Evolutionary conservation across 2,797 vertebrate species (phyloP).

Genomic region (Pangasius larnaudii): DNA sequence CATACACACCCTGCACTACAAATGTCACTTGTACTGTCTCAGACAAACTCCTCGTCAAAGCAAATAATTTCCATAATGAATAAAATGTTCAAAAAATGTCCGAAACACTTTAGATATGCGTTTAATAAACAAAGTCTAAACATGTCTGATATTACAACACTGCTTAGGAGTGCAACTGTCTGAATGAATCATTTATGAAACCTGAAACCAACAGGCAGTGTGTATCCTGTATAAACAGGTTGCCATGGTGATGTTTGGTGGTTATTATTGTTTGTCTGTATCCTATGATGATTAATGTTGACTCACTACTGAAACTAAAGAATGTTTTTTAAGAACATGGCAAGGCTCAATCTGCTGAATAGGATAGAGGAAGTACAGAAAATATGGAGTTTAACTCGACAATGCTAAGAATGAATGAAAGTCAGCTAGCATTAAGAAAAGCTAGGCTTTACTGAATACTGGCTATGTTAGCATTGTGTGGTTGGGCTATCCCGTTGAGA

Average conservation of each 20-base stretch:
- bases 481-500: too few relatives aligned
- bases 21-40: neutral
- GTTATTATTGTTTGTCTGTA: slow-evolving; percentile 15
- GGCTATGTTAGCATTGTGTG: neutral
- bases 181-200: neutral
- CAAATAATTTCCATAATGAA: neutral
- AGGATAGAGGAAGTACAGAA: neutral
- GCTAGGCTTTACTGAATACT: neutral
- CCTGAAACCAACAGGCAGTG: neutral
- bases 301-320: slow-evolving; percentile 38
- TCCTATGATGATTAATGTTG: slow-evolving; percentile 3
- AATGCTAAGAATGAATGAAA: neutral
- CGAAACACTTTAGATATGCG: neutral
- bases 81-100: neutral
- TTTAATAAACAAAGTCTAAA: neutral
- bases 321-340: neutral
- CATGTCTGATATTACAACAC: neutral
- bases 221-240: slow-evolving; percentile 24
- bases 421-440: neutral
- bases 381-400: neutral
- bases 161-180: neutral
- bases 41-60: neutral
- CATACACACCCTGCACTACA: neutral
- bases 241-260: slow-evolving; percentile 37
- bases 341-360: neutral